phyloP scores from a whole-genome alignment of 1,140 invertebrate species.

The Drosophila grimshawi region DNA sequence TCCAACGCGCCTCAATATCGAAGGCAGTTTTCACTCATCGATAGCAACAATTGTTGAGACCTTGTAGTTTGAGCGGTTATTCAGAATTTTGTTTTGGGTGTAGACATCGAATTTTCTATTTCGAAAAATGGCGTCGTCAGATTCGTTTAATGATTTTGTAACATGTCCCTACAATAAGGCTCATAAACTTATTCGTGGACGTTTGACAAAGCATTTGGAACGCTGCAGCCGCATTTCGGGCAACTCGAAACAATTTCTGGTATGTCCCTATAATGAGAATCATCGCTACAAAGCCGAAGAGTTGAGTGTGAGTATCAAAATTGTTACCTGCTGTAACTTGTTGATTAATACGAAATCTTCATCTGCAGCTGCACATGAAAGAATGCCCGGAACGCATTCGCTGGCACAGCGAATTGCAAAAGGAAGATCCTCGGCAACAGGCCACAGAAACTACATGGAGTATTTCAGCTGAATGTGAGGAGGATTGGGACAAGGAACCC shows the following conservation, averaged over 20 bases:
- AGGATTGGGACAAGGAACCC: constrained; percentile 34
- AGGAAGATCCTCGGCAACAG: neutral
- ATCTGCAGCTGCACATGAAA: constrained; percentile 22
- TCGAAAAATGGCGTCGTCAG: neutral
- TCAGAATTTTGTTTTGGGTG: neutral
- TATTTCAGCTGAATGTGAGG: constrained; percentile 11
- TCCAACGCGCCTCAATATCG: too few species aligned
- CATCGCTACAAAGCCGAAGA: constrained; percentile 10
- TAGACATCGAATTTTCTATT: neutral
- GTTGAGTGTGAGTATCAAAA: constrained; percentile 12
- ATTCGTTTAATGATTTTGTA: constrained; percentile 13
- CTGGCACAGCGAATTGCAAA: neutral
- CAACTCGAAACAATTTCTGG: neutral
- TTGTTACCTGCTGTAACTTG: neutral
- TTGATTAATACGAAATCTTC: neutral
- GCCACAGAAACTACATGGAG: neutral
- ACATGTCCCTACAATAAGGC: constrained; percentile 20
- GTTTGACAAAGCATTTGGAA: constrained; percentile 17
- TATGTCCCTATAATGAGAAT: constrained; percentile 26
- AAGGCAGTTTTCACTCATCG: too few species aligned
- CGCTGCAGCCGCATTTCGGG: constrained; percentile 6
- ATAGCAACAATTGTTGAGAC: neutral
- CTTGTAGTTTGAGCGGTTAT: neutral
- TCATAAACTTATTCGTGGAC: constrained; percentile 9
- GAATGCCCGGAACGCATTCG: neutral